Evolutionary conservation across 2,113 vertebrate species (phyloP).

Genomic region (Seriola aureovittata): DNA sequence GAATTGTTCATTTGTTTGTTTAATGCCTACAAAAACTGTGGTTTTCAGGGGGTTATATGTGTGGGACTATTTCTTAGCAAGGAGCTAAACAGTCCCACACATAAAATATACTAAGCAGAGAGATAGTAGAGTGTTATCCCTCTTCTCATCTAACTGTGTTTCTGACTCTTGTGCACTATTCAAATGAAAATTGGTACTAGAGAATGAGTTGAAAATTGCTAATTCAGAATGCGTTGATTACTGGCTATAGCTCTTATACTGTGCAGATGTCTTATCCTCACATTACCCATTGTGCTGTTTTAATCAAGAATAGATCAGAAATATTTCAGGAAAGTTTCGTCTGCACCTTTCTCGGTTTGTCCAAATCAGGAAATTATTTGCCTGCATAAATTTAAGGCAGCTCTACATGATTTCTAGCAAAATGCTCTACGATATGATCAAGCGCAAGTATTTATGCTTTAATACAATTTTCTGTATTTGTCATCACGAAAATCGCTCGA

Average conservation of each 20-base stretch:
- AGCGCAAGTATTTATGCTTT: neutral
- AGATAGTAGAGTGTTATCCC: neutral
- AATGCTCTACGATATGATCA: neutral
- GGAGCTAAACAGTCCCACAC: too few species aligned
- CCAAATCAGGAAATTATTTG: too few species aligned
- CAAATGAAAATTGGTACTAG: slow-evolving; percentile 4
- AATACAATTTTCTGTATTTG: neutral
- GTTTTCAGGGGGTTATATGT: too few species aligned
- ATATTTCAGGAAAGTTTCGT: too few species aligned
- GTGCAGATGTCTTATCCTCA: slow-evolving; percentile 5
- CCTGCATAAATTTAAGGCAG: too few species aligned
- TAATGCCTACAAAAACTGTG: too few species aligned
- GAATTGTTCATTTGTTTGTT: too few species aligned
- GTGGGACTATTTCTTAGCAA: too few species aligned
- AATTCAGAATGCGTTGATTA: slow-evolving; percentile 4
- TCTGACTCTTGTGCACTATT: neutral
- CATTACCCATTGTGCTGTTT: neutral
- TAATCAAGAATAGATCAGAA: neutral
- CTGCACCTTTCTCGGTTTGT: too few species aligned
- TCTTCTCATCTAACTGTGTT: neutral
- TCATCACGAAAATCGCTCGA: neutral
- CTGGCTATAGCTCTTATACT: neutral
- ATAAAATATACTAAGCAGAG: neutral
- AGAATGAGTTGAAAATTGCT: slow-evolving; percentile 1
- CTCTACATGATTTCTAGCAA: too few species aligned